These are phyloP conservation scores for Carabus problematicus DNA, from an alignment of 2,888 invertebrate genomes.

Conservation along the genomic window DNA sequence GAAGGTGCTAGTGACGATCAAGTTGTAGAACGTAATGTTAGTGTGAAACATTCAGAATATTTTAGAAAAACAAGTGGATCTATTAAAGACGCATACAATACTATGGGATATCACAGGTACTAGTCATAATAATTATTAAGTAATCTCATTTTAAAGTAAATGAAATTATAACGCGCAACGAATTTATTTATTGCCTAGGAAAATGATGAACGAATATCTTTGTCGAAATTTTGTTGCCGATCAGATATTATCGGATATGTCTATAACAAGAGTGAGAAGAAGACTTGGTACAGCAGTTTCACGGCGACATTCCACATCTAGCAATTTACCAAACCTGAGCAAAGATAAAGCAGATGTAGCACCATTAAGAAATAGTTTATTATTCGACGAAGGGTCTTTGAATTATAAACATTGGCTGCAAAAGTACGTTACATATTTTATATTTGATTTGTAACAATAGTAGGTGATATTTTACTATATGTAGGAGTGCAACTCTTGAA, in stretches of 20 bases:
- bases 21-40: constrained; percentile 42
- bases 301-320: constrained; percentile 28
- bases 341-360: constrained; percentile 45
- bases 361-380: constrained; percentile 60
- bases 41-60: constrained; percentile 38
- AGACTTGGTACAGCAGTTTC: constrained; percentile 58
- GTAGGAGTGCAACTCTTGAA: constrained; percentile 74
- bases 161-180: not conserved
- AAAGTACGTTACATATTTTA: constrained; percentile 63
- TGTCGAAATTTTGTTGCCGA: constrained; percentile 78
- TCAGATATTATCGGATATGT: constrained; percentile 73
- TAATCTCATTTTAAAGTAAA: not conserved
- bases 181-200: constrained; percentile 58
- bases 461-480: constrained; percentile 31
- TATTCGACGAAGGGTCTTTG: constrained; percentile 75
- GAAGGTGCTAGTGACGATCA: constrained; percentile 52
- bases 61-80: constrained; percentile 62
- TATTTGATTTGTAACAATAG: constrained; percentile 10
- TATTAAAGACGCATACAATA: constrained; percentile 68
- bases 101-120: constrained; percentile 75
- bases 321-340: constrained; percentile 4
- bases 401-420: constrained; percentile 78
- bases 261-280: constrained; percentile 58
- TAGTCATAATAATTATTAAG: constrained; percentile 27
- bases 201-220: constrained; percentile 80